Percentiles rank a stretch among this genome's conserved stretches.
Conservation (phyloP, 2,797 vertebrate species). For the Onychomys torridus region DNA sequence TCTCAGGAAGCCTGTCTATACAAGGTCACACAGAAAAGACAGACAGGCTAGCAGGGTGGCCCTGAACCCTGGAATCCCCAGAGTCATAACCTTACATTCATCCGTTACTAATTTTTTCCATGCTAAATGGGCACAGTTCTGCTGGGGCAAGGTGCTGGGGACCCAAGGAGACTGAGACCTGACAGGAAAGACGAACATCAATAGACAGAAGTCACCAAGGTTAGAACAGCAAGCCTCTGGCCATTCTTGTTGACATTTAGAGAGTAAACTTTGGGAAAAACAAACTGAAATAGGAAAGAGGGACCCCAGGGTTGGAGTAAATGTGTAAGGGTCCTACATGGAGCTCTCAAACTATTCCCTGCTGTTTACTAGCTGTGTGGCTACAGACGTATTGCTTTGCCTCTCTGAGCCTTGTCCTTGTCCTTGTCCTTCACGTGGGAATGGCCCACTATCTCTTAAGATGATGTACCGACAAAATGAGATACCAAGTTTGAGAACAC, state of each 20-base stretch:
- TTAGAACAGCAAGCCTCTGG: background rate
- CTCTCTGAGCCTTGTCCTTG: background rate
- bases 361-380: background rate
- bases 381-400: background rate
- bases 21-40: background rate
- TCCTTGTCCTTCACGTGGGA: background rate
- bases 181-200: background rate
- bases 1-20: background rate
- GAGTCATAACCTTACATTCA: background rate
- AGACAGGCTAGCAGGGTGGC: background rate
- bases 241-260: background rate
- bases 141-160: background rate
- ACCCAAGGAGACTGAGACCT: background rate
- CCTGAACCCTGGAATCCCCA: background rate
- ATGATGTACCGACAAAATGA: background rate
- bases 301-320: background rate
- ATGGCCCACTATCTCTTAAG: background rate
- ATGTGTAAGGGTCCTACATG: background rate
- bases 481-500: background rate
- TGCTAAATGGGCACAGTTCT: background rate
- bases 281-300: background rate
- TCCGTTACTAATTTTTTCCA: slow-evolving; percentile 22
- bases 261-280: background rate
- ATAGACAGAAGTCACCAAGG: background rate
- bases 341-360: background rate